A percentile compares a stretch with the other conserved stretches of the same genome.
phyloP scores from a whole-genome alignment of 2,797 vertebrate species.

The Rhynchotus rufescens region DNA sequence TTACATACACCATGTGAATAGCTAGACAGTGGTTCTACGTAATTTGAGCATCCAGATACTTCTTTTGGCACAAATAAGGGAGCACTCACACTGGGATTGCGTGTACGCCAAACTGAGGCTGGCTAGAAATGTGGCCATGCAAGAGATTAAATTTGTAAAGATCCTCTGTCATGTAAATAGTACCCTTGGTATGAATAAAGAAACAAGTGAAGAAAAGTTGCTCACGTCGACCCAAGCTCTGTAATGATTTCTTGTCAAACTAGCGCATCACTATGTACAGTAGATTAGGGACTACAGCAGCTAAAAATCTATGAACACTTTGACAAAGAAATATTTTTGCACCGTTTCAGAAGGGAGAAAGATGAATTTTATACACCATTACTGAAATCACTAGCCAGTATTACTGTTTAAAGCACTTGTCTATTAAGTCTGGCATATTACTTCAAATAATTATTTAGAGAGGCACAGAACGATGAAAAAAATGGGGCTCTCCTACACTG shows the following conservation, averaged over 20 bases:
- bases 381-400: background rate
- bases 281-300: background rate
- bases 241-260: background rate
- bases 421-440: background rate
- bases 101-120: background rate
- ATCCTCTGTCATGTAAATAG: background rate
- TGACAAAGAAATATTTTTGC: background rate
- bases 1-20: background rate
- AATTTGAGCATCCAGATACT: background rate
- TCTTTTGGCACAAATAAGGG: background rate
- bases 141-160: background rate
- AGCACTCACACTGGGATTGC: background rate
- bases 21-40: background rate
- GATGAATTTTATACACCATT: background rate
- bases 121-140: background rate
- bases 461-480: background rate
- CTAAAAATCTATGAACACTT: background rate
- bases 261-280: background rate
- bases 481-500: background rate
- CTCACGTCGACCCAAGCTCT: background rate
- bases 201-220: background rate
- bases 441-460: background rate
- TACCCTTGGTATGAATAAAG: background rate
- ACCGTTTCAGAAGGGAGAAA: background rate
- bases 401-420: background rate